Evolutionary conservation across 2,797 vertebrate genomes (phyloP), one percentile per base, ranked within the genome.

Genomic region (Onychomys arenicola): DNA sequence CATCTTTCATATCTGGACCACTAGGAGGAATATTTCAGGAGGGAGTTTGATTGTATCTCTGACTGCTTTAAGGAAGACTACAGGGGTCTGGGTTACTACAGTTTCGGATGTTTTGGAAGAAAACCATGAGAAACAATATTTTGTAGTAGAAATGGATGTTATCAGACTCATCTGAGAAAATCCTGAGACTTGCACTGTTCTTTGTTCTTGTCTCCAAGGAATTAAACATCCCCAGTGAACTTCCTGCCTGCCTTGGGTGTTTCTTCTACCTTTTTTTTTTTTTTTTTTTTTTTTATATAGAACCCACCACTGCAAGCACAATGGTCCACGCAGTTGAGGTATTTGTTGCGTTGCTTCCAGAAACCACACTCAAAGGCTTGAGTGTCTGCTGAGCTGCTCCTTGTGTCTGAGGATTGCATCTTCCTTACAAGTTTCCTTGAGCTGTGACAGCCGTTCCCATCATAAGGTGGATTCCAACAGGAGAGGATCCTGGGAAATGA

Each of bases 61-160:
- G 21, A 8, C 0, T 59, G 1, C 0, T 59, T 23, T 23, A 59
- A 59, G 59, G 1, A 1, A 34, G 37, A 77, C 19, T 25, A 2
- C 40, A 63, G 29, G 29, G 57, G 6, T 21, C 57, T 49, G 75
- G 16, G 23, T 34, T 14, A 29, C 21, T 2, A 40, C 9, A 55
- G 7, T 19, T 65, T 65, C 29, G 21, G 32, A 21, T 43, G 17
- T 40, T 80, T 91, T 57, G 6, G 27, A 76, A 55, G 61, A 78
- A 29, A 89, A n/a, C 2, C 46, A 40, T 57, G 63, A 57, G 25
- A 69, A 37, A 14, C 78, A 81, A 25, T 59, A 29, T 76, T n/a
- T 1, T 61, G 57, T 46, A 43, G 65, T 67, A 12, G 4, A 32
- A 49, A 49, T 46, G 6, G 12, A 32, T 81, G 61, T 43, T 19